Base-by-base conservation (phyloP, 2,113 vertebrate genomes). In the Ibidorhyncha struthersii region DNA sequence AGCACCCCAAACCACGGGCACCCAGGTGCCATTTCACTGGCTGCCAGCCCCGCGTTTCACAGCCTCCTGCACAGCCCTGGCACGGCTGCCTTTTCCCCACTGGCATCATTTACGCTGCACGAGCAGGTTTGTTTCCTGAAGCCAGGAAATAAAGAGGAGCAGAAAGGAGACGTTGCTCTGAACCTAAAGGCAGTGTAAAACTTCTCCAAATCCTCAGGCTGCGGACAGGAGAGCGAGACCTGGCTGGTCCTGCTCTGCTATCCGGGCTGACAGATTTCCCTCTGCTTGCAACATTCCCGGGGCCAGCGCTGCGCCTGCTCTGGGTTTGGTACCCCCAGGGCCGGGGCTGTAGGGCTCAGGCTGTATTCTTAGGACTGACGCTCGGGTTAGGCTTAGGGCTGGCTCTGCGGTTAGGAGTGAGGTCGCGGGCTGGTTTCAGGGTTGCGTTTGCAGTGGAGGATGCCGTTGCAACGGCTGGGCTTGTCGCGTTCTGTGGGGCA, bases 121-220 rank as follows among this genome's bases (percentile, higher is more conserved):
- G 7, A 80, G 53, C 45, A 85, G 27, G 19, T 85, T 92, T 88
- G 30, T 92, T 92, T 79, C 56, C 55, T 49, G 36, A 88, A 78
- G 26, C 13, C 27, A 52, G 83, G 50, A 66, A 70, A 74, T 58
- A 84, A 81, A 85, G 74, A 63, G 41, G 18, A 79, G 23, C 52
- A 34, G 36, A 71, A 41, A 82, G 52, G 40, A 77, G 56, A 73
- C 2, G 2, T 65, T 78, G n/a, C 82, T 90, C 10, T 72, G 38
- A 82, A 38, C 61, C 29, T 94, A 84, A 93, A 59, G 0, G 1
- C 0, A 0, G 8, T 12, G 20, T 88, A 58, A 67, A 92, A 52
- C 21, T 82, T 78, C 23, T 71, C 14, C 55, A 88, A 30, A 86
- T 81, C 77, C 38, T 89, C 30, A 5, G 21, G 34, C 65, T 70